Conservation (phyloP, 2,797 vertebrate species). For the Halcyon chelicuti region DNA sequence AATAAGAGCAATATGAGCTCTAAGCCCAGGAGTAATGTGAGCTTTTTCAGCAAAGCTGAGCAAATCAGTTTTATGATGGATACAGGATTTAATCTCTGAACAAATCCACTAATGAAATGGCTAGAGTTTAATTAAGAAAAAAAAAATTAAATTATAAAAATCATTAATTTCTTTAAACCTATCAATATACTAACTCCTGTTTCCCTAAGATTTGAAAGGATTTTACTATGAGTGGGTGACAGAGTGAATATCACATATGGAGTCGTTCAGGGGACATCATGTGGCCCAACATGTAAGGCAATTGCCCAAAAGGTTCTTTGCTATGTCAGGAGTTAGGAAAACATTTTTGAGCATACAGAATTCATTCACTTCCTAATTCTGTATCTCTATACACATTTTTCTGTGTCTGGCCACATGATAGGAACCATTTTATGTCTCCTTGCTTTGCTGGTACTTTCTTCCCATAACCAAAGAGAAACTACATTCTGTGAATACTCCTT, state of each 20-base stretch:
- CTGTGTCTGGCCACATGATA: not conserved
- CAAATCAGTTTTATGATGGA: not conserved
- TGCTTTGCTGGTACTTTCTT: not conserved
- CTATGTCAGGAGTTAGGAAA: not conserved
- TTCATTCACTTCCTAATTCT: not conserved
- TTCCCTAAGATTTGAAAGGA: not conserved
- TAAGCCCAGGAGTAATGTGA: not conserved
- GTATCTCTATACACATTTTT: not conserved
- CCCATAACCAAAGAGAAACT: not conserved
- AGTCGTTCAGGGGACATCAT: not conserved
- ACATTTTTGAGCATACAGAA: not conserved
- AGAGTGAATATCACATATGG: not conserved
- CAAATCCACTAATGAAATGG: not conserved
- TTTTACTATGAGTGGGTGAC: not conserved
- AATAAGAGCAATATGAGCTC: not conserved
- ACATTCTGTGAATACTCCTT: not conserved
- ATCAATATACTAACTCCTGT: not conserved
- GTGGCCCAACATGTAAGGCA: rapidly evolving
- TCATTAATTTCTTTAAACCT: not conserved
- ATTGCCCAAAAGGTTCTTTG: not conserved
- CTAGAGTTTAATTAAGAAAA: not conserved
- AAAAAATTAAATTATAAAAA: not conserved
- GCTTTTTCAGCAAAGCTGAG: not conserved
- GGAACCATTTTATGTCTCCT: not conserved
- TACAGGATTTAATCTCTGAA: not conserved